Percentiles rank a stretch among this genome's conserved stretches.
These are phyloP conservation scores for Zosterops borbonicus DNA, from an alignment of 2,113 vertebrate genomes.

Conservation along the genomic window DNA sequence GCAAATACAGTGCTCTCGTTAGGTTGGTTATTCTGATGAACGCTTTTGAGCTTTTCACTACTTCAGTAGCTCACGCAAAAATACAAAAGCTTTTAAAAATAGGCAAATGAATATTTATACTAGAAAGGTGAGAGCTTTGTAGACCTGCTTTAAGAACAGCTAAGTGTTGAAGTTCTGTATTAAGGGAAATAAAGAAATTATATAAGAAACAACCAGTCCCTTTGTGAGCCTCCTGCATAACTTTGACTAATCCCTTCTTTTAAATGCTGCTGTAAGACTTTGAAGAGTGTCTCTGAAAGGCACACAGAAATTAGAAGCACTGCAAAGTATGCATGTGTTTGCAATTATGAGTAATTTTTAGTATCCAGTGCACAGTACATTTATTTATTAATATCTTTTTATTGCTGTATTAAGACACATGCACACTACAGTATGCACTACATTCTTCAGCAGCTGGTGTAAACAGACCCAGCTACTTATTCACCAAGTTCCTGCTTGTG, in stretches of 20 bases:
- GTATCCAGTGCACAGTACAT: neutral
- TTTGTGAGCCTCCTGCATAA: neutral
- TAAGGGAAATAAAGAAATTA: neutral
- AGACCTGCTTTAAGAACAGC: neutral
- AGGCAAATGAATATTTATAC: neutral
- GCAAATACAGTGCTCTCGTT: neutral
- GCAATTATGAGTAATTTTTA: neutral
- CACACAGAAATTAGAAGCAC: neutral
- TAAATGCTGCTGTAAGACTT: neutral
- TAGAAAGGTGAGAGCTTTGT: neutral
- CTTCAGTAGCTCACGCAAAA: slow-evolving; percentile 16
- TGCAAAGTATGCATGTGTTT: neutral
- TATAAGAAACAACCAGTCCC: neutral
- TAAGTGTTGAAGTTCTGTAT: neutral
- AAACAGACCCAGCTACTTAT: neutral
- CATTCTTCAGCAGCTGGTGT: neutral
- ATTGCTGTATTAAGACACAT: neutral
- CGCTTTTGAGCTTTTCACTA: slow-evolving; percentile 7
- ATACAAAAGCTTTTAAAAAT: slow-evolving; percentile 16
- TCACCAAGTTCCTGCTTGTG: neutral
- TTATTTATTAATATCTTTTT: neutral
- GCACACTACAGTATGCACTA: neutral
- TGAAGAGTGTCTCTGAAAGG: neutral
- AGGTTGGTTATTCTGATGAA: neutral
- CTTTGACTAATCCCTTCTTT: neutral